Base-by-base conservation (phyloP, 2,797 vertebrate species). In the Danionella dracula region DNA sequence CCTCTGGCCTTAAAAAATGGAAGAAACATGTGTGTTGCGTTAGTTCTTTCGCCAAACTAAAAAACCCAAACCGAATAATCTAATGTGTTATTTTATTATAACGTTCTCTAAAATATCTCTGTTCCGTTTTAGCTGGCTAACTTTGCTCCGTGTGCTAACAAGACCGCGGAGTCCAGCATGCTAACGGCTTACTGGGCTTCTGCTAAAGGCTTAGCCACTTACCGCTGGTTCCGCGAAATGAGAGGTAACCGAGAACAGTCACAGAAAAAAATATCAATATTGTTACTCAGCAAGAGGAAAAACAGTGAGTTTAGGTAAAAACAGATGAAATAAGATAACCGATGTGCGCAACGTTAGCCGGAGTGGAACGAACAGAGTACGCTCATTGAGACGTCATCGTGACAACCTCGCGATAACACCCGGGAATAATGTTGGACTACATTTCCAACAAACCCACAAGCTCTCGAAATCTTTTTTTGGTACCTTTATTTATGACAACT, bases 171-270 rank as follows among this genome's bases (percentile, higher is more conserved):
- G 9, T 4, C 16, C 31, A 57, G 16, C 62, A 46, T 34, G 75
- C 63, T 66, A 50, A 31, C 54, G 6, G 21, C 12, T 31, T 51
- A 55, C 12, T 41, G 19, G 41, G 15, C 35, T 13, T 19, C 13
- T 49, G 51, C n/a, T 51, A 44, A 16, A 27, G 19, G 2, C 32
- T 23, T 21, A n/a, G 23, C n/a, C 31, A 73, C 73, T 10, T 56
- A 79, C 78, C 78, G 77, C 66, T 74, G 62, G 61, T 72, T 61
- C 70, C 66, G 66, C 62, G 37, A 34, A n/a, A n/a, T n/a, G n/a
- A 75, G 40, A 54, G 6, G 23, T 6, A 27, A 6, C 23, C 3
- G 23, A 27, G 23, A 27, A 6, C 23, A 6, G 3, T 27, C 6
- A 27, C 23, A 70, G 34, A 54, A 29, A 55, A 59, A 57, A 68